Evolutionary conservation across 2,113 vertebrate species (phyloP), one percentile per base, ranked within the genome.

Genomic region (Rhinoderma darwinii): DNA sequence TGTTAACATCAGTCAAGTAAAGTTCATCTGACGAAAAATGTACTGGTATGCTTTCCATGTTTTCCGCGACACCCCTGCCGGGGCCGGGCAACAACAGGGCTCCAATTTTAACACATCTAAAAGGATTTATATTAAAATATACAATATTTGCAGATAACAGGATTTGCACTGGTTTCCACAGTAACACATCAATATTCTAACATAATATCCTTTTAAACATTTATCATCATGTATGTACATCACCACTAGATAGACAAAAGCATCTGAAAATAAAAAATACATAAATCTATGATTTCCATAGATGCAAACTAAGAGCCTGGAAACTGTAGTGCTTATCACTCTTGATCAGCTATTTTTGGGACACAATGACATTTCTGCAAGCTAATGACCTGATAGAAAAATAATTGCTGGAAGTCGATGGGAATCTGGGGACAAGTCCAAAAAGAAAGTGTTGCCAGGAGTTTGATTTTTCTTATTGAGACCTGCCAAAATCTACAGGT

Each of bases 401-500:
- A 90, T 91, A 92, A 94, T 91, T 91, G 89, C 91, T 92, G 91
- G 91, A 91, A 91, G 88, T 88, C 89, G 79, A 82, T 1, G 0
- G 32, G 43, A 86, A 70, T 86, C 73, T 89, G 86, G 83, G 91
- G 91, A 90, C 91, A 91, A 89, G 89, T 84, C 15, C 0, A 27
- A 90, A 84, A 88, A 47, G 77, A 77, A 68, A 80, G 88, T 72
- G 70, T 61, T 89, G 84, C 88, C 89, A 89, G 85, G 51, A 22
- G 35, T 43, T 86, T 91, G 88, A 88, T 75, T 70, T 70, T 82
- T 76, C 11, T 2, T 30, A 77, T 50, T 75, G 12, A 15, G 54
- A 74, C 50, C 68, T 90, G 90, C 91, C 92, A 92, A 92, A 93
- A 91, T 30, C 10, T 90, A 91, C 91, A 94, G 93, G 92, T 95